Evolutionary conservation across 2,797 vertebrate species (phyloP).

Genomic region (Chelon auratus): DNA sequence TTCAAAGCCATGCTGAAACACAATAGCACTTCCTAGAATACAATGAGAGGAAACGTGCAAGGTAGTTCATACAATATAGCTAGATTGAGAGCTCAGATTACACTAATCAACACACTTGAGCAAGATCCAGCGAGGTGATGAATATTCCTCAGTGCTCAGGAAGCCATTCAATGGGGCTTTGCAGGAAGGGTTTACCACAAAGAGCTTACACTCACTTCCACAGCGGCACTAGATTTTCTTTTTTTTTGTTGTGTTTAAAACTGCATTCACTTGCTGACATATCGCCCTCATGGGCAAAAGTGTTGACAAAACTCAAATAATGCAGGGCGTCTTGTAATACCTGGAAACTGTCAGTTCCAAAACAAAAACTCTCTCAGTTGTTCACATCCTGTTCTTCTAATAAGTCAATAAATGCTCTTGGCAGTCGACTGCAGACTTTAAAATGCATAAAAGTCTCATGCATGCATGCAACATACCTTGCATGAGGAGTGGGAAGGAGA

Average conservation of each 20-base stretch:
- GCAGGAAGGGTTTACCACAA: constrained; percentile 41
- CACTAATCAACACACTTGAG: constrained; percentile 58
- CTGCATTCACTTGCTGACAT: not conserved
- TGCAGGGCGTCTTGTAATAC: no score
- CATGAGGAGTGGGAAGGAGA: not conserved
- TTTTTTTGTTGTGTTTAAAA: not conserved
- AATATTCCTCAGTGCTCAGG: constrained; percentile 62
- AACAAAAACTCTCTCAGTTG: no score
- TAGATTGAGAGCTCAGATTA: constrained; percentile 67
- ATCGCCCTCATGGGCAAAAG: no score
- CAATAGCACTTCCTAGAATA: constrained; percentile 50
- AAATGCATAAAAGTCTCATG: no score
- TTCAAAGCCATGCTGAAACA: constrained; percentile 52
- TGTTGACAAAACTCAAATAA: no score
- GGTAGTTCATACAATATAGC: constrained; percentile 68
- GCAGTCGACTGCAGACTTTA: no score
- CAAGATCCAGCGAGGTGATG: constrained; percentile 55
- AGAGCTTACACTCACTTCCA: not conserved
- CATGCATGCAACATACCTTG: no score
- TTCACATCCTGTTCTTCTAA: no score
- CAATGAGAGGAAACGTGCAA: constrained; percentile 78
- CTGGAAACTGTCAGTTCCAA: no score
- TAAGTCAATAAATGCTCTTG: no score
- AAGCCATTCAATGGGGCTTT: constrained; percentile 55
- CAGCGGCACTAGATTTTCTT: not conserved